phyloP scores from a whole-genome alignment of 1,140 invertebrate species.

The Drosophila mauritiana region DNA sequence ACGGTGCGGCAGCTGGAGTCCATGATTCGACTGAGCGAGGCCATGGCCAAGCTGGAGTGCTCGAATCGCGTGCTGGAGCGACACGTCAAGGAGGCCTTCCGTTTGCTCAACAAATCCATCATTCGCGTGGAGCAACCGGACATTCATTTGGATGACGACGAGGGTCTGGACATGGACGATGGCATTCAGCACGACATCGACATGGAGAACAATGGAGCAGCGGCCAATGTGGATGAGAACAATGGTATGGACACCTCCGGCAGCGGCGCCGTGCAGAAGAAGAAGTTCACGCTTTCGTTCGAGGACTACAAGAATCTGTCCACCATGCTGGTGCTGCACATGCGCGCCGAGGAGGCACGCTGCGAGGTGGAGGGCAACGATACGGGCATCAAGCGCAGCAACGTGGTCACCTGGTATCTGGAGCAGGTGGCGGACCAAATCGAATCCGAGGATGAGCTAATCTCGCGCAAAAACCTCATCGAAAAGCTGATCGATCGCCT shows the following conservation, averaged over 20 bases:
- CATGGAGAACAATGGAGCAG: constrained; percentile 82
- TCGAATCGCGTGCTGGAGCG: constrained; percentile 93
- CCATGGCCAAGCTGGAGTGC: constrained; percentile 98
- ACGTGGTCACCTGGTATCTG: constrained; percentile 97
- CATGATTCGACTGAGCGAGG: constrained; percentile 98
- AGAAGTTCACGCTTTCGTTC: constrained; percentile 95
- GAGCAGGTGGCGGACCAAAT: constrained; percentile 94
- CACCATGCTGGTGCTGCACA: constrained; percentile 95
- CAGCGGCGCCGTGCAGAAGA: constrained; percentile 86
- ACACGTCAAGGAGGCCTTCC: constrained; percentile 97
- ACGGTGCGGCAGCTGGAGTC: constrained; percentile 99
- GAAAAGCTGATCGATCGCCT: constrained; percentile 98
- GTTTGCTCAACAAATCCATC: constrained; percentile 98
- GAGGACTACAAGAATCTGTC: constrained; percentile 97
- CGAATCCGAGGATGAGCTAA: constrained; percentile 95
- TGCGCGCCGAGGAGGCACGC: constrained; percentile 92
- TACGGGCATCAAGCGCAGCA: constrained; percentile 91
- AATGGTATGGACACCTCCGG: constrained; percentile 33
- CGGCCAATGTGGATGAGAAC: constrained; percentile 56
- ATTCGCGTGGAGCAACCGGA: constrained; percentile 99
- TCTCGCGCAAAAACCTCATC: constrained; percentile 95
- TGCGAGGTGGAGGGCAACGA: constrained; percentile 87
- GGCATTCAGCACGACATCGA: constrained; percentile 66
- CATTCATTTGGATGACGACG: constrained; percentile 94
- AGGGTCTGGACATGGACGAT: constrained; percentile 85